Evolutionary conservation across 2,888 invertebrate genomes (phyloP).

Genomic region (Caenorhabditis panamensis): DNA sequence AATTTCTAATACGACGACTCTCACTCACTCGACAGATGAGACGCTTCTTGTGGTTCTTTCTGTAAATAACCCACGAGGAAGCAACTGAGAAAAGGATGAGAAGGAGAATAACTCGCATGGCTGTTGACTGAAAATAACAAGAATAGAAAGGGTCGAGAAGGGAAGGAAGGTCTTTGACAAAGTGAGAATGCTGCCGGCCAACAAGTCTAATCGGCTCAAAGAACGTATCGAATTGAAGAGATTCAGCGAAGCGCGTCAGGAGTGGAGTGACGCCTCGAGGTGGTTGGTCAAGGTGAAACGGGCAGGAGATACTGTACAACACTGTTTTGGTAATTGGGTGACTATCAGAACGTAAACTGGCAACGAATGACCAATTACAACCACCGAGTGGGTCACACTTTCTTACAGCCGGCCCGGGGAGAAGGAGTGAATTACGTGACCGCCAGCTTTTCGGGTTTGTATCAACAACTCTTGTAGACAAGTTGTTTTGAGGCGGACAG

Average conservation of each 20-base stretch:
- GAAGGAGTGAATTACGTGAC: constrained; percentile 55
- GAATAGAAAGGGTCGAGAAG: not conserved
- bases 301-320: constrained; percentile 8
- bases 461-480: constrained; percentile 49
- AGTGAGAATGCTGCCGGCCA: not conserved
- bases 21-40: constrained; percentile 66
- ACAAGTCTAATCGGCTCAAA: constrained; percentile 47
- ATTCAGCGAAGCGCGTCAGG: constrained; percentile 38
- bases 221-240: constrained; percentile 7
- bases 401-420: constrained; percentile 25
- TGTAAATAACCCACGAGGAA: constrained; percentile 71
- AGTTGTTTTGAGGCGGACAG: constrained; percentile 34
- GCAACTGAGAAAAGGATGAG: constrained; percentile 37
- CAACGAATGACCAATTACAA: constrained; percentile 42
- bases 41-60: constrained; percentile 68
- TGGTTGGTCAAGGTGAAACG: constrained; percentile 48
- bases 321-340: constrained; percentile 24
- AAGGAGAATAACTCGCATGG: constrained; percentile 54
- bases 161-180: constrained; percentile 5
- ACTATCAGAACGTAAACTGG: constrained; percentile 7
- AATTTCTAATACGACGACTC: not conserved
- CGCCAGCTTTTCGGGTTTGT: constrained; percentile 59
- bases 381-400: constrained; percentile 27
- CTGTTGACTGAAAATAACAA: not conserved
- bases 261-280: constrained; percentile 29